These are phyloP conservation scores for Chaitophorus viminalis DNA, from an alignment of 2,888 invertebrate species.

Conservation along the genomic window DNA sequence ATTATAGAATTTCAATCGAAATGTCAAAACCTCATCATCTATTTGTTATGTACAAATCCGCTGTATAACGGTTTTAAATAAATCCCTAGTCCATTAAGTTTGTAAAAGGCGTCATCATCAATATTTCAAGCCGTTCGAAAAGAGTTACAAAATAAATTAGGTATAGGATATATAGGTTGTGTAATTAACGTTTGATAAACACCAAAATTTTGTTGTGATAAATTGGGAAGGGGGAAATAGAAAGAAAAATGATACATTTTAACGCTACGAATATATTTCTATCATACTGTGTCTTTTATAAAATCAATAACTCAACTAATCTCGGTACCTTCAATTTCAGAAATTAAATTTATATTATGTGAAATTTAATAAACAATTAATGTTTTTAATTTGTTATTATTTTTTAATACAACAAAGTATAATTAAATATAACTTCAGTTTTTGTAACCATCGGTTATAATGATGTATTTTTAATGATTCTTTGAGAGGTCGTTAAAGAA, in stretches of 20 bases:
- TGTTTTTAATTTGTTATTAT: conserved; percentile 25
- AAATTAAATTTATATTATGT: conserved; percentile 1
- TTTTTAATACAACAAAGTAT: conserved; percentile 28
- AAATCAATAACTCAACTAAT: neutral
- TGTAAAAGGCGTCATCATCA: neutral
- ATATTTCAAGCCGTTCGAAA: neutral
- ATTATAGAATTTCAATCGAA: neutral
- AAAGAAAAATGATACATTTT: no score
- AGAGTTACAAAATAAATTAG: neutral
- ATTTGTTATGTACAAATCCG: neutral
- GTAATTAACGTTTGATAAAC: neutral
- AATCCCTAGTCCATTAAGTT: neutral
- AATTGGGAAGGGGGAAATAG: no score
- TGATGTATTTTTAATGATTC: conserved; percentile 49
- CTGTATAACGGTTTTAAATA: neutral
- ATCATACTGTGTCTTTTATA: neutral
- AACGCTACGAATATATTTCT: neutral
- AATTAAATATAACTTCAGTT: conserved; percentile 43
- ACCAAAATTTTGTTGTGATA: neutral
- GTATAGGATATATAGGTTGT: neutral
- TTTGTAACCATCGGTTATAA: conserved; percentile 46
- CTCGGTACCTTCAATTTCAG: neutral
- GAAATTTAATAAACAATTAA: conserved; percentile 35
- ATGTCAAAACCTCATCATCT: neutral
- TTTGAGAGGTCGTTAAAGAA: conserved; percentile 46